phyloP scores from a whole-genome alignment of 1,140 invertebrate species.

The Leptopilina clavipes region DNA sequence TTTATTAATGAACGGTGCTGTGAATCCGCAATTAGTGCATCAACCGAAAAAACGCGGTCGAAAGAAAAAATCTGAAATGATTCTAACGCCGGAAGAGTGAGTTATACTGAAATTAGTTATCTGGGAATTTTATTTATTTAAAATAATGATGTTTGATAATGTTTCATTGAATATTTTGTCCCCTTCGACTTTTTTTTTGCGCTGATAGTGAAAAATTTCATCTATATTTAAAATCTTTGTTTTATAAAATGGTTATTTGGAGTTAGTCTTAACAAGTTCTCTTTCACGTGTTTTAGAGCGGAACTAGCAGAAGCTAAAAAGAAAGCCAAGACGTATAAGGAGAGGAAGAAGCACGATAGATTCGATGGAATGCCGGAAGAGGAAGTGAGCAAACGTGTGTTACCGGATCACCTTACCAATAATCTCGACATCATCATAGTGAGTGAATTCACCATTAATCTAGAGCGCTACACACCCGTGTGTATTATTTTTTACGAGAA shows the following conservation, averaged over 20 bases:
- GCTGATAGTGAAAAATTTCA: not conserved
- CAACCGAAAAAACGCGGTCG: slow-evolving; percentile 87
- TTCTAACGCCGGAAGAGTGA: slow-evolving; percentile 76
- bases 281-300: slow-evolving; percentile 73
- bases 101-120: slow-evolving; percentile 29
- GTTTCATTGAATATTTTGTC: too few species aligned
- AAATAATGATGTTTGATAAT: too few species aligned
- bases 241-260: slow-evolving; percentile 6
- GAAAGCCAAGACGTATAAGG: slow-evolving; percentile 84
- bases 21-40: slow-evolving; percentile 77
- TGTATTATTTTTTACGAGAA: too few species aligned
- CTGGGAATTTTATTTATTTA: too few species aligned
- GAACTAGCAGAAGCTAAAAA: slow-evolving; percentile 81
- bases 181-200: not conserved
- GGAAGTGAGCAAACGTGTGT: slow-evolving; percentile 92
- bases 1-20: slow-evolving; percentile 71
- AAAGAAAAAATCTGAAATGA: slow-evolving; percentile 83
- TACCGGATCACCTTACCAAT: slow-evolving; percentile 93
- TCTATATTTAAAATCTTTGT: not conserved
- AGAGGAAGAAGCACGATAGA: slow-evolving; percentile 95
- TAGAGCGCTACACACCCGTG: not conserved
- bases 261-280: slow-evolving; percentile 30
- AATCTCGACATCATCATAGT: slow-evolving; percentile 98
- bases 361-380: slow-evolving; percentile 98
- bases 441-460: slow-evolving; percentile 77